Conservation (phyloP, 2,113 vertebrate species). For the Prinia subflava region DNA sequence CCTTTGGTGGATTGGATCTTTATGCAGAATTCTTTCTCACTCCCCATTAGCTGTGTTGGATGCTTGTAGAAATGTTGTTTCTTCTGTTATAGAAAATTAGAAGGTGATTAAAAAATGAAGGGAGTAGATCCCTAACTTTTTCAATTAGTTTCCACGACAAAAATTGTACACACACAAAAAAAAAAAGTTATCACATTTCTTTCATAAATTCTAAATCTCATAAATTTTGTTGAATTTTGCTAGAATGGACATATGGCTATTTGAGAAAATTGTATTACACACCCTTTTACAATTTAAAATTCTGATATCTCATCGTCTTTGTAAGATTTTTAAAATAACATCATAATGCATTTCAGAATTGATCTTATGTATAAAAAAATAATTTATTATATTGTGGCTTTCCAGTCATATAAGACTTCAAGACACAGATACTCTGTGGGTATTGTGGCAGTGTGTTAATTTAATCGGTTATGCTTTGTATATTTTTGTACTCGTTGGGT, state of each 20-base stretch:
- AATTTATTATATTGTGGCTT: neutral
- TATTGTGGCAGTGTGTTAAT: no score
- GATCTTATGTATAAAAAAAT: neutral
- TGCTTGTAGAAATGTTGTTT: neutral
- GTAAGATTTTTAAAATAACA: neutral
- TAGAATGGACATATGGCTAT: neutral
- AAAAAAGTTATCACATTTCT: neutral
- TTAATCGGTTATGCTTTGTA: no score
- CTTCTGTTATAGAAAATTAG: neutral
- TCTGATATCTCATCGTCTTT: neutral
- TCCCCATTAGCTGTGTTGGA: neutral
- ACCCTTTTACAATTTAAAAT: neutral
- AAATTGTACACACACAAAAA: neutral
- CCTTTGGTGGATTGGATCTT: neutral
- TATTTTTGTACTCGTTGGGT: no score
- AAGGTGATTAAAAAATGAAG: neutral
- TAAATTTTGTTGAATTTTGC: neutral
- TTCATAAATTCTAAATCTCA: neutral
- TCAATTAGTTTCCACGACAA: neutral
- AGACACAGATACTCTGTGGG: no score
- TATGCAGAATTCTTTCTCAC: neutral
- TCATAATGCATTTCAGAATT: neutral
- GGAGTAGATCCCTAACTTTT: accelerated
- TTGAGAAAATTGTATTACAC: neutral
- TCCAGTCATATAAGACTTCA: neutral